Base-by-base conservation (phyloP, 2,888 invertebrate genomes). In the Phragmatobia fuliginosa region DNA sequence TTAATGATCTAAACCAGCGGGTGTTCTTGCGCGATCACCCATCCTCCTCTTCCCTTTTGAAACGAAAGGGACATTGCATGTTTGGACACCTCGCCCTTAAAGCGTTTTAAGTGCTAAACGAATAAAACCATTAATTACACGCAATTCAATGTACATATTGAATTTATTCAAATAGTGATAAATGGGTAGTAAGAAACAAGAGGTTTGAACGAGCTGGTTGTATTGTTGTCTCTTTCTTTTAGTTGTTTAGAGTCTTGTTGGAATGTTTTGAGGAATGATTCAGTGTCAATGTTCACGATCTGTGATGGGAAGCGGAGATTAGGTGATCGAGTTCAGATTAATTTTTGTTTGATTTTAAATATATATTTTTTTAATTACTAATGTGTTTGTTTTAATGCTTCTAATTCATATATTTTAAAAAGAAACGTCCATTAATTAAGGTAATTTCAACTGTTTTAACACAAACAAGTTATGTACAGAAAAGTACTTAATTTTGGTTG, bases 131-230 rank as follows among this genome's bases (percentile, higher is more conserved):
- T 95, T 95, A 95, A 95, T 95, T 95, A 94, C 93, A 92, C 78
- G 90, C 92, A 92, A 94, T 94, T 94, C 94, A 94, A 94, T 94
- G 94, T 94, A 94, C 94, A 95, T 95, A 95, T 95, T 95, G 95
- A 94, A 95, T 95, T 95, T 95, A 95, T 95, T 95, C 92, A 94
- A 95, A 95, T 95, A 90, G 94, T 94, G 94, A 95, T 95, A 94
- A 94, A 95, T 95, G 91, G 90, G 84, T 82, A 74, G 87, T 78
- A 82, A 86, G 90, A 91, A 90, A 93, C 91, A 93, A 92, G 91
- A 92, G 92, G 94, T 88, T 93, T 88, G 90, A 92, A 90, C 86
- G 84, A 78, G 84, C 84, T 70, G 75, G 73, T 58, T 73, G 56
- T 80, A 66, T 16, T 63, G 71, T 32, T 49, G 52, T 78, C 83